Evolutionary conservation across 1,140 invertebrate genomes (phyloP), one percentile per base, ranked within the genome.

Genomic region (Lepidostoma basale): DNA sequence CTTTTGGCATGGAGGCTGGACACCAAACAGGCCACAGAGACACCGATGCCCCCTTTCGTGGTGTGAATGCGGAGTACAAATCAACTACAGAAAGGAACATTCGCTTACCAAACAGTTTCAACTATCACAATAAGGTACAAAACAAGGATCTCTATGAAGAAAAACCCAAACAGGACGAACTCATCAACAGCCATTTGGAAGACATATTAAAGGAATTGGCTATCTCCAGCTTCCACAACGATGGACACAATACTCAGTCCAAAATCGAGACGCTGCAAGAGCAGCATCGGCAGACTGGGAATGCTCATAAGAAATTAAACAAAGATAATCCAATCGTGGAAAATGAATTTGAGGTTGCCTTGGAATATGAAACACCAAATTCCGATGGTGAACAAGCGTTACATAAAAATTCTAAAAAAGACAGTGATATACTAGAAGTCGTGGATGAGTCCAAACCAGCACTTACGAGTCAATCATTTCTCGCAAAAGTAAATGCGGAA

Each of bases 111-210:
- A 49, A 52, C 16, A 52, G 20, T 16, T 30, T 23, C 16, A 28
- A 49, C 25, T 10, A 36, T 10, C n/a, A 28, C 20, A 64, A 39
- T 22, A 64, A 45, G 16, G 18, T 42, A 18, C 28, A 42, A 14
- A 42, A 44, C 20, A 63, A 49, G 52, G 45, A 62, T 42, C 20
- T 45, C n/a, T 10, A 44, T 12, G 22, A 47, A 30, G 25, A 26
- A 3, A 42, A 64, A n/a, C n/a, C 14, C 20, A 40, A 42, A 33
- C 28, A 20, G 5, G 52, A 56, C 2, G 52, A 45, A 18, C 44
- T 45, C n/a, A 47, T 52, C 9, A 59, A 68, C 18, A 45, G 45
- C 40, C 67, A 68, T 54, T 52, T 68, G 14, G 33, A 42, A 26
- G 67, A 68, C 18, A 26, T 68, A 28, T 28, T 68, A 5, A 28